Base-by-base conservation (phyloP, 2,888 invertebrate genomes). In the Dynastes hyllus region DNA sequence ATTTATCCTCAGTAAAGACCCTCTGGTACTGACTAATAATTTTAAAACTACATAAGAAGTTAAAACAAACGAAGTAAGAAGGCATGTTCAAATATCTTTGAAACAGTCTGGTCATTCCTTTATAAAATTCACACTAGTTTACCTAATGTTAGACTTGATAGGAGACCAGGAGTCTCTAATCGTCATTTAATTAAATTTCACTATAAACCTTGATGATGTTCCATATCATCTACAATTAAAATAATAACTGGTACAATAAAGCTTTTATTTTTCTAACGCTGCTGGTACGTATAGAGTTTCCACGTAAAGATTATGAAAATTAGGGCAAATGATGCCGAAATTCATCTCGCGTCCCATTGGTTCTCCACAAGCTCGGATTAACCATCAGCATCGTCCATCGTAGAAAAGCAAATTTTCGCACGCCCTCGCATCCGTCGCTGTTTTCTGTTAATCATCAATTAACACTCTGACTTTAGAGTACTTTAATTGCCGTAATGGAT, bases 391-490 rank as follows among this genome's bases (percentile, higher is more conserved):
- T n/a, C 22, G 29, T 69, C 50, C 50, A 69, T 76, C 50, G 76
- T 65, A 53, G 77, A 78, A 71, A 63, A 70, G 78, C 51, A 76
- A 75, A 77, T 78, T 81, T 83, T 83, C 83, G 81, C 83, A 83
- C 83, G 83, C 81, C 82, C 82, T 82, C 82, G 81, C 80, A 77
- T 78, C 81, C 51, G 13, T 29, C 51, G 83, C 81, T 82, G 82
- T 83, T 82, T 81, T 77, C 80, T 80, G 82, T 83, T 84, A 84
- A 84, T 84, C 82, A 83, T 81, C 81, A 83, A 83, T 84, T 84
- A 84, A 83, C 84, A 83, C 83, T 81, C 80, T 82, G 83, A 83
- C 83, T 83, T 83, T 83, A 81, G 81, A 81, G 81, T 81, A 83
- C 82, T 82, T 83, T 83, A 83, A 83, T 83, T 83, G 82, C 81